phyloP scores from a whole-genome alignment of 1,140 invertebrate genomes.

The Lucilia sericata region DNA sequence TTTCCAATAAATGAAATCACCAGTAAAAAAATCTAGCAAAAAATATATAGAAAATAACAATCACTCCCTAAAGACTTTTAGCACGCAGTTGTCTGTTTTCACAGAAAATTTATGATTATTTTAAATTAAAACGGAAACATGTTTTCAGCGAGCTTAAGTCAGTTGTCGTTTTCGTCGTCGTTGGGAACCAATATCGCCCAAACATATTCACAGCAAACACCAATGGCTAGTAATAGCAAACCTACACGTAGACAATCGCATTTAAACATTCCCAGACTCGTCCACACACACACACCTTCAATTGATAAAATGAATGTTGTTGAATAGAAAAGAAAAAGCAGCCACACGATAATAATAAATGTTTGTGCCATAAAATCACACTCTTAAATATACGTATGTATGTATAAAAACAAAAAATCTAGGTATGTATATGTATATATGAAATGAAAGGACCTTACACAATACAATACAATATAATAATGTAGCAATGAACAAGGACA shows the following conservation, averaged over 20 bases:
- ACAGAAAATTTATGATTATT: constrained; percentile 68
- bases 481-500: constrained; percentile 4
- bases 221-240: background rate
- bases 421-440: background rate
- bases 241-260: background rate
- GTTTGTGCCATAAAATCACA: constrained; percentile 25
- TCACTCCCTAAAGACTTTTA: constrained; percentile 64
- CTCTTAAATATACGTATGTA: background rate
- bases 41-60: constrained; percentile 47
- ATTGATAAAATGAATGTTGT: background rate
- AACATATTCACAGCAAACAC: background rate
- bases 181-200: constrained; percentile 34
- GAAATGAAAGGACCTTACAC: background rate
- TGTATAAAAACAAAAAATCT: background rate
- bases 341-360: constrained; percentile 13
- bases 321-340: background rate
- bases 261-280: background rate
- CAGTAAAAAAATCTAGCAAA: background rate
- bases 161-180: constrained; percentile 41
- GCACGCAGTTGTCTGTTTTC: constrained; percentile 49
- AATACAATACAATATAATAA: background rate
- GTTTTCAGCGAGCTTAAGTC: constrained; percentile 60
- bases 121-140: constrained; percentile 68
- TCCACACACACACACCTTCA: background rate
- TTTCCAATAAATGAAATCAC: constrained; percentile 42